phyloP scores from a whole-genome alignment of 2,113 vertebrate species.

The Hemiscyllium ocellatum region DNA sequence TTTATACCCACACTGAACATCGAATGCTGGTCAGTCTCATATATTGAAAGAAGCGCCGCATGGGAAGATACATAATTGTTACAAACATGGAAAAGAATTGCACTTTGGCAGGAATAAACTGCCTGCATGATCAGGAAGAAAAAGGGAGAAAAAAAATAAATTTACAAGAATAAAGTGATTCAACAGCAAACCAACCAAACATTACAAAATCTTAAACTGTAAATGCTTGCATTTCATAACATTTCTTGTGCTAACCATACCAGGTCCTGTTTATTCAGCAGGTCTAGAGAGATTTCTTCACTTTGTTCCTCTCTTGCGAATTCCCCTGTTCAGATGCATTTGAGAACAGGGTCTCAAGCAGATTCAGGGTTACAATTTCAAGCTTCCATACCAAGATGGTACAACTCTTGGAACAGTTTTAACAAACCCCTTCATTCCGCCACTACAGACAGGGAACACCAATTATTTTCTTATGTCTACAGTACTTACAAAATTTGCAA shows the following conservation, averaged over 20 bases:
- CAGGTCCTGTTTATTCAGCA: neutral
- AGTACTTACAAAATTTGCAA: slow-evolving; percentile 35
- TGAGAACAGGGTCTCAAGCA: neutral
- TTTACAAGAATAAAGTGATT: neutral
- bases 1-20: neutral
- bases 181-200: slow-evolving; percentile 29
- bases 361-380: neutral
- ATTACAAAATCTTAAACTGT: neutral
- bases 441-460: neutral
- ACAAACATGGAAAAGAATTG: neutral
- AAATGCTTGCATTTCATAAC: slow-evolving; percentile 9
- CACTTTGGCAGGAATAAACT: neutral
- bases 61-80: neutral
- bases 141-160: neutral
- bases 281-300: slow-evolving; percentile 23
- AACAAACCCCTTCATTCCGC: neutral
- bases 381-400: neutral
- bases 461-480: neutral
- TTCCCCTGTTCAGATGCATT: slow-evolving; percentile 5
- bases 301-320: neutral
- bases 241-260: neutral
- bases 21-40: neutral
- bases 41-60: neutral
- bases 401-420: neutral
- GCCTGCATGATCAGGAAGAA: too few species aligned